A percentile compares a stretch with the other conserved stretches of the same genome.
These are phyloP conservation scores for Ptychoptera albimana DNA, from an alignment of 2,888 invertebrate genomes.

Conservation along the genomic window DNA sequence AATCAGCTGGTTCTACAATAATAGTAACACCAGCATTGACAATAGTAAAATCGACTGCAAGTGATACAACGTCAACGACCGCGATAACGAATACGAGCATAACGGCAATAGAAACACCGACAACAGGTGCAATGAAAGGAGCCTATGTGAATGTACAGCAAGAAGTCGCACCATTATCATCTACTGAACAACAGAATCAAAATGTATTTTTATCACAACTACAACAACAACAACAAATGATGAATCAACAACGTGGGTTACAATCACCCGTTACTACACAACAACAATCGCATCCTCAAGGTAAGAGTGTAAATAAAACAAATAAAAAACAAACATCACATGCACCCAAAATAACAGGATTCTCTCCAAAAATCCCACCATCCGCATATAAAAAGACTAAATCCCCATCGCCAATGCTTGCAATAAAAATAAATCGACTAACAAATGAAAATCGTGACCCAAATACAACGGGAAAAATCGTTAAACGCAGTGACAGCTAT, in stretches of 20 bases:
- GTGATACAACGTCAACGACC: slow-evolving; percentile 12
- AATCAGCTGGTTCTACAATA: slow-evolving; percentile 24
- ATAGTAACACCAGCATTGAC: slow-evolving; percentile 20
- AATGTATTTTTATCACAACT: neutral
- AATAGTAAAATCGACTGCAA: slow-evolving; percentile 10
- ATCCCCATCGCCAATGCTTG: neutral
- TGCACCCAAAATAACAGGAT: slow-evolving; percentile 8
- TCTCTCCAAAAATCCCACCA: slow-evolving; percentile 31
- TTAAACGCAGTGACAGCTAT: slow-evolving; percentile 74
- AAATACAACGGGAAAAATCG: slow-evolving; percentile 27
- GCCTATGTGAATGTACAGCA: slow-evolving; percentile 62
- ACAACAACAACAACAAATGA: slow-evolving; percentile 38
- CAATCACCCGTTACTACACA: neutral
- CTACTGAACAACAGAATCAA: no score
- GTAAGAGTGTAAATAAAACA: slow-evolving; percentile 37
- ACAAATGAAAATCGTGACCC: slow-evolving; percentile 20
- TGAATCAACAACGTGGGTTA: slow-evolving; percentile 28
- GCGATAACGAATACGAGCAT: slow-evolving; percentile 5
- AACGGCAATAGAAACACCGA: neutral
- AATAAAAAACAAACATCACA: slow-evolving; percentile 21
- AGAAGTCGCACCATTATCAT: slow-evolving; percentile 33
- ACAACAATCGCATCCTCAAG: slow-evolving; percentile 22
- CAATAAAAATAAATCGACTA: slow-evolving; percentile 5
- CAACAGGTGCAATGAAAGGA: slow-evolving; percentile 26
- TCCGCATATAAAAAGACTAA: slow-evolving; percentile 2